phyloP scores from a whole-genome alignment of 1,140 invertebrate species.

The Bombus vancouverensis region DNA sequence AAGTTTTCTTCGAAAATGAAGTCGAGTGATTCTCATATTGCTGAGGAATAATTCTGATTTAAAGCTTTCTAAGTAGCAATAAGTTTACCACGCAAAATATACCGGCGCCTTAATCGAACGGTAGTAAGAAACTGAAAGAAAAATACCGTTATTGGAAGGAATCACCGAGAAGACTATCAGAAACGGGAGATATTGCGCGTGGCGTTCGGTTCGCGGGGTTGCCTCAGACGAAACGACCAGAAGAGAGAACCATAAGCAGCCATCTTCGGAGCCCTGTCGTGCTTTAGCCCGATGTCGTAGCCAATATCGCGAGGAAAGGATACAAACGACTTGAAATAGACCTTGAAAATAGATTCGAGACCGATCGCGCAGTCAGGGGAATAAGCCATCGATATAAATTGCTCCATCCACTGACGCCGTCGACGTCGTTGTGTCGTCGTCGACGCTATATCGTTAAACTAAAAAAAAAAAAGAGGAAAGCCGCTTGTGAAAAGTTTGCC shows the following conservation, averaged over 20 bases:
- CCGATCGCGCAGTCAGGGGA: slow-evolving; percentile 53
- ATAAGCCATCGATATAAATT: slow-evolving; percentile 69
- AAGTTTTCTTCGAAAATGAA: background rate
- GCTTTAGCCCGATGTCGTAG: slow-evolving; percentile 48
- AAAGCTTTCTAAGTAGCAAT: slow-evolving; percentile 28
- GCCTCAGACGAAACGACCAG: slow-evolving; percentile 45
- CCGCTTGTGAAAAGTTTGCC: slow-evolving; percentile 48
- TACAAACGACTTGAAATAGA: slow-evolving; percentile 68
- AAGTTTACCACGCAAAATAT: slow-evolving; percentile 38
- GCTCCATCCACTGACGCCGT: slow-evolving; percentile 47
- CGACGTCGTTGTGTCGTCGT: slow-evolving; percentile 10
- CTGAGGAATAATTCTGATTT: slow-evolving; percentile 29
- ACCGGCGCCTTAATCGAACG: slow-evolving; percentile 34
- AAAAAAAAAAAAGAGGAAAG: slow-evolving; percentile 2
- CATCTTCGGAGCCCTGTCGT: slow-evolving; percentile 45
- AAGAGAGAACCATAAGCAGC: slow-evolving; percentile 53
- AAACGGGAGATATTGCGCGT: slow-evolving; percentile 44
- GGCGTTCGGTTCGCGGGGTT: slow-evolving; percentile 23
- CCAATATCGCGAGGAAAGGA: slow-evolving; percentile 58
- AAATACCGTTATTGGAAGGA: slow-evolving; percentile 53
- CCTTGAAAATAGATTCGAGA: slow-evolving; percentile 67
- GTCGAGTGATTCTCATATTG: background rate
- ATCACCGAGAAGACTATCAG: slow-evolving; percentile 33
- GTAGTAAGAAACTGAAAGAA: slow-evolving; percentile 51
- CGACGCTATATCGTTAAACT: slow-evolving; percentile 17